phyloP scores from a whole-genome alignment of 2,888 invertebrate genomes.

The Lochmaea crataegi region DNA sequence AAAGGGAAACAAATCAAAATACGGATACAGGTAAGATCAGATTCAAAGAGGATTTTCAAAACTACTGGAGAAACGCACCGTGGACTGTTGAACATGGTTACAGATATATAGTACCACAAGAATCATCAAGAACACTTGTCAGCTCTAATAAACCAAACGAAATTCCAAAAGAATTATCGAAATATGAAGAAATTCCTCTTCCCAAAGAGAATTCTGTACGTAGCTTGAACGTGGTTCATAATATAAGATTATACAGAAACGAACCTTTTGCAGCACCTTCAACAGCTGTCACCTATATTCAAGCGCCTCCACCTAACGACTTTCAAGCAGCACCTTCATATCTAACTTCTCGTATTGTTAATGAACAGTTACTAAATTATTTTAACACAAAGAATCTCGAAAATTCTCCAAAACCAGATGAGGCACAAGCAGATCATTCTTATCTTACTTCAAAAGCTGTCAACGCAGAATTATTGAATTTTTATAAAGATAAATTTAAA shows the following conservation, averaged over 20 bases:
- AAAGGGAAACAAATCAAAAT: slow-evolving; percentile 41
- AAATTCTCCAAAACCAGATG: not conserved
- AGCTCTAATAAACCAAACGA: slow-evolving; percentile 42
- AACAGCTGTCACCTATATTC: slow-evolving; percentile 35
- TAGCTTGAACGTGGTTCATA: slow-evolving; percentile 44
- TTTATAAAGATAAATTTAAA: slow-evolving; percentile 53
- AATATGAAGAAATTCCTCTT: slow-evolving; percentile 49
- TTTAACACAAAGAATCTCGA: slow-evolving; percentile 6
- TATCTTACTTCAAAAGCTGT: slow-evolving; percentile 39
- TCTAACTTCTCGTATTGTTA: slow-evolving; percentile 34
- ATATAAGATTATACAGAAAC: slow-evolving; percentile 38
- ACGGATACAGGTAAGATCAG: slow-evolving; percentile 44
- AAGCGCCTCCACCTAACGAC: slow-evolving; percentile 21
- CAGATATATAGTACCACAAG: slow-evolving; percentile 53
- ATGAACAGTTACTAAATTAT: slow-evolving; percentile 21
- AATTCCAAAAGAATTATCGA: slow-evolving; percentile 40
- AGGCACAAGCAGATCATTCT: slow-evolving; percentile 22
- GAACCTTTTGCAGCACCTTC: slow-evolving; percentile 34
- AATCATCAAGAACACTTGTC: slow-evolving; percentile 21
- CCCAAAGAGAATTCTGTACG: slow-evolving; percentile 46
- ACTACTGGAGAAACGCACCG: slow-evolving; percentile 52
- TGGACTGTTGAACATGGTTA: slow-evolving; percentile 54
- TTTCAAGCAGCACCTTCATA: slow-evolving; percentile 33
- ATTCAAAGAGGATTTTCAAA: slow-evolving; percentile 51
- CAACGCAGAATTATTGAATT: slow-evolving; percentile 50